Evolutionary conservation across 2,113 vertebrate genomes (phyloP).

Genomic region (Echinops telfairi): DNA sequence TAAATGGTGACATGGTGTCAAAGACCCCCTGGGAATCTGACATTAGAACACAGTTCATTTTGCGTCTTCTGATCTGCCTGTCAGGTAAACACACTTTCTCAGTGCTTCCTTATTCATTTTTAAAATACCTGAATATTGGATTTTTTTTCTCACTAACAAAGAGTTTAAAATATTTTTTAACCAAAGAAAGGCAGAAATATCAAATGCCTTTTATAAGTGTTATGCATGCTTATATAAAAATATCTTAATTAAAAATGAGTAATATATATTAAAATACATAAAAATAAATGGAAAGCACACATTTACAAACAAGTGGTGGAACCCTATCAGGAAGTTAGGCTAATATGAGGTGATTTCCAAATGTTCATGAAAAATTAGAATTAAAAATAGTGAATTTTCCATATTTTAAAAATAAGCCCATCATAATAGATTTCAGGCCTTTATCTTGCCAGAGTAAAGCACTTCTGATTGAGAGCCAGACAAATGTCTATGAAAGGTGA

Average conservation of each 20-base stretch:
- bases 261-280: too few relatives aligned
- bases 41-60: conserved; percentile 51
- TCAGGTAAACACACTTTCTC: conserved; percentile 49
- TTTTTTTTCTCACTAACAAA: neutral
- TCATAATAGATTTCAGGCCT: neutral
- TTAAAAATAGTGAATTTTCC: too few relatives aligned
- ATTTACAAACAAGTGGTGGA: too few relatives aligned
- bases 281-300: too few relatives aligned
- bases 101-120: conserved; percentile 24
- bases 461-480: neutral
- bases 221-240: too few relatives aligned
- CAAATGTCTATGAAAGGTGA: neutral
- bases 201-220: neutral
- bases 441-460: neutral
- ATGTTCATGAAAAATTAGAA: too few relatives aligned
- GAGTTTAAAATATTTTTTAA: neutral
- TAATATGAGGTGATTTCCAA: too few relatives aligned
- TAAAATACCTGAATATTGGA: neutral
- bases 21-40: conserved; percentile 32
- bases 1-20: conserved; percentile 47
- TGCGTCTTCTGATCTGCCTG: conserved; percentile 54
- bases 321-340: too few relatives aligned
- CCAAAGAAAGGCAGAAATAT: neutral
- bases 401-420: too few relatives aligned
- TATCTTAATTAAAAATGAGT: too few relatives aligned